Conservation (phyloP, 1,140 invertebrate genomes). For the Papilio helenus region DNA sequence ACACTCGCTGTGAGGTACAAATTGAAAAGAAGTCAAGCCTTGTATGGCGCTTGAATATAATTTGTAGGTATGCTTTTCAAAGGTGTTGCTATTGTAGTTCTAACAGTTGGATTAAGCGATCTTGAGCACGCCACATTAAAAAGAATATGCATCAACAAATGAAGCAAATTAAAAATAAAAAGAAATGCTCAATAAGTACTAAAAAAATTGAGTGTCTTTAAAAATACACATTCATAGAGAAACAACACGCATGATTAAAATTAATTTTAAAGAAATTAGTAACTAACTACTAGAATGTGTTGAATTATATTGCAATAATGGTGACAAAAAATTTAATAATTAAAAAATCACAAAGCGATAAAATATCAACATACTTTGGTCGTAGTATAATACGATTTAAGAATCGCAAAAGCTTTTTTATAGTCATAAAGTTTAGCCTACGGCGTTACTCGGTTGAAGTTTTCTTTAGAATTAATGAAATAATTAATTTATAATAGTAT, state of each 20-base stretch:
- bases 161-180: too few species aligned
- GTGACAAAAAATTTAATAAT: not conserved
- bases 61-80: slow-evolving; percentile 14
- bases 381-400: not conserved
- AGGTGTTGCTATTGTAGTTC: not conserved
- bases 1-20: not conserved
- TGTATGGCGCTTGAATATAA: slow-evolving; percentile 4
- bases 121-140: not conserved
- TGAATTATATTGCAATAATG: not conserved
- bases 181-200: too few species aligned
- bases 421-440: slow-evolving; percentile 9
- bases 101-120: not conserved
- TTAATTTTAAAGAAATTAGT: too few species aligned
- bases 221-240: too few species aligned
- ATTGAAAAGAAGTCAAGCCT: slow-evolving; percentile 16
- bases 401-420: not conserved
- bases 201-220: too few species aligned
- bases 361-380: not conserved
- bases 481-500: too few species aligned
- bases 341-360: not conserved
- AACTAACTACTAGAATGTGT: too few species aligned
- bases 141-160: not conserved
- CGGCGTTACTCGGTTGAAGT: not conserved
- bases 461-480: not conserved
- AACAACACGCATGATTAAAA: too few species aligned